Percentiles rank a stretch among this genome's conserved stretches.
phyloP scores from a whole-genome alignment of 2,113 vertebrate genomes.

The Oreochromis spilurus region DNA sequence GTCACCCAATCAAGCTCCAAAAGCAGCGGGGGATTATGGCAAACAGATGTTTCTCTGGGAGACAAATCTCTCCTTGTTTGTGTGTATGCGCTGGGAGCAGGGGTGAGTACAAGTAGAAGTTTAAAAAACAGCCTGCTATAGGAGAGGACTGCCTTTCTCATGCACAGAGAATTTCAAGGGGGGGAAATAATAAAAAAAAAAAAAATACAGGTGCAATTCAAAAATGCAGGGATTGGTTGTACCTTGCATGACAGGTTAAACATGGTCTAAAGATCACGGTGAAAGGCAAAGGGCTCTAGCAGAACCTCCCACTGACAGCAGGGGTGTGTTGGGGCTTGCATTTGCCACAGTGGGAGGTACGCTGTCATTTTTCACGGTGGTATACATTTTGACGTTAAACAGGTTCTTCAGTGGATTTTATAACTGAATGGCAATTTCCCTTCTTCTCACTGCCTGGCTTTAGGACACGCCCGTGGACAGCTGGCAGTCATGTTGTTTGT shows the following conservation, averaged over 20 bases:
- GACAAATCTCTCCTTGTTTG: constrained; percentile 6
- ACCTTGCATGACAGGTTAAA: constrained; percentile 40
- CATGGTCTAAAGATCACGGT: neutral
- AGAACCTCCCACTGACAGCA: constrained; percentile 14
- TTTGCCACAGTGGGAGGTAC: constrained; percentile 18
- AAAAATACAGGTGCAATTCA: neutral
- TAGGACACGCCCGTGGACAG: constrained; percentile 1
- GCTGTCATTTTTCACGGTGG: constrained; percentile 8
- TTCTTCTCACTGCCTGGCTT: neutral
- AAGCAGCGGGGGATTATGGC: constrained; percentile 55
- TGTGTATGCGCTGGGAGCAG: neutral
- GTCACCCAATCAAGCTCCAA: constrained; percentile 59
- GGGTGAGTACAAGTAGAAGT: neutral
- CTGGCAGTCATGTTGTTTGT: constrained; percentile 2
- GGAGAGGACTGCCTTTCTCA: neutral
- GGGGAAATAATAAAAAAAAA: neutral
- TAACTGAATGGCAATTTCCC: neutral
- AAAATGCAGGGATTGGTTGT: neutral
- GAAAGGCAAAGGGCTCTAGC: neutral
- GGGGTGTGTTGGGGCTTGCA: constrained; percentile 54
- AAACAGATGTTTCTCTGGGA: constrained; percentile 66
- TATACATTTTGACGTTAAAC: constrained; percentile 20
- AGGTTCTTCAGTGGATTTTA: neutral
- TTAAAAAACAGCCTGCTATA: neutral
- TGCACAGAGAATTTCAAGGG: neutral